Evolutionary conservation across 1,140 invertebrate genomes (phyloP), one percentile per base, ranked within the genome.

Genomic region (Cyrtorhinus lividipennis): DNA sequence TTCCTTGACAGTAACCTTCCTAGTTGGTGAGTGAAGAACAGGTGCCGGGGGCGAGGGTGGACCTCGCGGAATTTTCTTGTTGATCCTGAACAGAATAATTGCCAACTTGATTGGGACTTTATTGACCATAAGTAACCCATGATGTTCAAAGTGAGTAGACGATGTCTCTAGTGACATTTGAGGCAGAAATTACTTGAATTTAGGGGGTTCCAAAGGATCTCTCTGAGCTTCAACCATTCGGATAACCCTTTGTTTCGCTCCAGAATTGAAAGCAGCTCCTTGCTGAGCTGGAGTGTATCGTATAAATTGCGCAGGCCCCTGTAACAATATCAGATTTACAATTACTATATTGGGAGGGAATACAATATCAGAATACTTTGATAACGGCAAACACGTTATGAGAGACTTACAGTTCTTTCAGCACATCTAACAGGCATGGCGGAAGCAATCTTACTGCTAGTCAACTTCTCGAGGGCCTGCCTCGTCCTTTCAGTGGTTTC

Each of bases 151-250:
- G n/a, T n/a, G n/a, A n/a, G n/a, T n/a, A n/a, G n/a, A n/a, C n/a
- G n/a, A n/a, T n/a, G n/a, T n/a, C n/a, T n/a, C n/a, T n/a, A n/a
- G n/a, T n/a, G n/a, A n/a, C n/a, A n/a, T n/a, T n/a, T n/a, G n/a
- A n/a, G n/a, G n/a, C n/a, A n/a, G 30, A 15, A 38, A 68, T 69
- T 68, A 77, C 76, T 93, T 94, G 75, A 98, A 99, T 71, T 92
- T 88, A 0, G 97, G 96, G 8, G 97, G 96, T 75, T 98, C 95
- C 85, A 99, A 93, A 0, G 97, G 97, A 80, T 99, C 97, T 67
- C 90, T 85, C 73, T 95, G 93, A 2, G 88, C 87, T 73, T 97
- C 93, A 0, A 96, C 91, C 85, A 97, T 90, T 69, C 94, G 81
- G 66, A 99, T 98, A 25, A 99, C 93, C 56, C 96, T 79, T 73